phyloP scores from a whole-genome alignment of 1,140 invertebrate species.

The Drosophila sucinea region DNA sequence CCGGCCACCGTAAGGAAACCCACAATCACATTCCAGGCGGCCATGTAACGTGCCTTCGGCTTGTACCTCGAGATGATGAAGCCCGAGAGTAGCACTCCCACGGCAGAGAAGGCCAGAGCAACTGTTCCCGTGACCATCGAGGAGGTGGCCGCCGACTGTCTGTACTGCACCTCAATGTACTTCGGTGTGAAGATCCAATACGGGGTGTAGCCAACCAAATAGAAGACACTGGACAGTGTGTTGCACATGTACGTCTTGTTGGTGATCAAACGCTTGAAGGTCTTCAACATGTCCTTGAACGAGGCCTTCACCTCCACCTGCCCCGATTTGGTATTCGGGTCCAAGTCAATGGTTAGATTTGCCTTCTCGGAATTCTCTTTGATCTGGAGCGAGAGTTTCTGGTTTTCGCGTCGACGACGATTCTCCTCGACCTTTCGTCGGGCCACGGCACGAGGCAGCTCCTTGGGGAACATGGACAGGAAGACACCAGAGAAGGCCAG shows the following conservation, averaged over 20 bases:
- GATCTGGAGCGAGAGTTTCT: slow-evolving; percentile 39
- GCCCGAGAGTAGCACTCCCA: slow-evolving; percentile 88
- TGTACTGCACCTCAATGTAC: slow-evolving; percentile 90
- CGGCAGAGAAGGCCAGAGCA: slow-evolving; percentile 88
- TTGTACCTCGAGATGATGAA: slow-evolving; percentile 88
- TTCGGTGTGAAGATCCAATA: slow-evolving; percentile 91
- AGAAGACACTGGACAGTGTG: slow-evolving; percentile 87
- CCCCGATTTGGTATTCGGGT: slow-evolving; percentile 34
- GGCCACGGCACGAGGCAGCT: slow-evolving; percentile 86
- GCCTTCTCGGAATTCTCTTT: slow-evolving; percentile 59
- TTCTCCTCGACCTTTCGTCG: slow-evolving; percentile 84
- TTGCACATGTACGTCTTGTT: slow-evolving; percentile 89
- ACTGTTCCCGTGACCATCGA: slow-evolving; percentile 87
- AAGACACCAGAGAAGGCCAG: slow-evolving; percentile 86
- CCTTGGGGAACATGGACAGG: slow-evolving; percentile 87
- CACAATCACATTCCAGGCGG: slow-evolving; percentile 89
- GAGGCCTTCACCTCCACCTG: slow-evolving; percentile 80
- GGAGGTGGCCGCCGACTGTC: slow-evolving; percentile 88
- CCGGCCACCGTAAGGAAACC: slow-evolving; percentile 87
- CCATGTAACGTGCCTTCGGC: slow-evolving; percentile 87
- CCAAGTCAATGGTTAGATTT: slow-evolving; percentile 45
- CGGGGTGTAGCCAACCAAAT: slow-evolving; percentile 89
- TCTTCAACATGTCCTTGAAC: slow-evolving; percentile 86
- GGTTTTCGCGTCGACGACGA: slow-evolving; percentile 58
- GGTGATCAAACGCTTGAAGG: slow-evolving; percentile 86